Base-by-base conservation (phyloP, 2,797 vertebrate species). In the Lycodopsis pacificus region DNA sequence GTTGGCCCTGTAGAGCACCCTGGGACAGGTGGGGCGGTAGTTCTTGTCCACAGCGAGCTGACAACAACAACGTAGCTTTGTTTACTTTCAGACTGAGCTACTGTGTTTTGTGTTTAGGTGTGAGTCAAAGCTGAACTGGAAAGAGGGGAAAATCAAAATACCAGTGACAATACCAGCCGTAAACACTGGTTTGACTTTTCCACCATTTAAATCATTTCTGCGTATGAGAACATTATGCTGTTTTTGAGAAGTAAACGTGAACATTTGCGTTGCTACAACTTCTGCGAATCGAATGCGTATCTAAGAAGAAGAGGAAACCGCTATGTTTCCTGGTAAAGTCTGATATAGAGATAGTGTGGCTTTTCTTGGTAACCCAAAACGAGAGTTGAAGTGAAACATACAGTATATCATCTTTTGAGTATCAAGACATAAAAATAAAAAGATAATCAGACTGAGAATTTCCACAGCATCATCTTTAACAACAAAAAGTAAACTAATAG, bases 11-110 rank as follows among this genome's bases (percentile, higher is more conserved):
- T 91, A 93, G 48, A 95, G 83, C 22, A 94, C 82, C 2, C 1
- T 84, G 46, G 89, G 82, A 75, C 94, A 95, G 48, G 69, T 22
- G 36, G 83, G 4, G 38, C 17, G 86, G 54, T 78, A 81, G 53
- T 74, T 65, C 38, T 79, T 65, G 76, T 94, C 93, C 82, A 95
- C 76, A 27, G 85, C 59, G 19, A 95, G 76, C 94, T 95, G 86
- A 79, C 2, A 63, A 56, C 69, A 62, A 80, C 0, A 79, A 25
- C 2, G 9, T 0, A 56, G 2, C 19, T 44, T 44, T 32, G 0
- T 34, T 59, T 69, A 0, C 14, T 71, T 71, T 71, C 10, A 70
- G 49, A 46, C 46, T 48, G 25, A 53, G 34, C 20, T 51, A 3
- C 15, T 51, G 4, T 34, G 19, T 25, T 25, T 25, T 25, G 25